Conservation (phyloP, 2,113 vertebrate species). For the Chrysochloris asiatica region DNA sequence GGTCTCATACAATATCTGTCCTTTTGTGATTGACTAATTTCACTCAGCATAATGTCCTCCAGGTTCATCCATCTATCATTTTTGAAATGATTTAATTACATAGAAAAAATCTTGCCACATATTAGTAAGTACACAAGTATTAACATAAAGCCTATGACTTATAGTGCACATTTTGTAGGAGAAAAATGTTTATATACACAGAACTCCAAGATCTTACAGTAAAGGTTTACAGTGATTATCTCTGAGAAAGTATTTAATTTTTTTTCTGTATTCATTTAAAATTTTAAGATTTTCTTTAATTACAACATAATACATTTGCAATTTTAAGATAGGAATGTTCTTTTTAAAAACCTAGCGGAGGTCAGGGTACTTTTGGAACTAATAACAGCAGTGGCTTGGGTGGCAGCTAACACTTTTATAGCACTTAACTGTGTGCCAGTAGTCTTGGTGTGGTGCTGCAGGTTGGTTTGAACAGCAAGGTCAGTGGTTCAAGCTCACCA, state of each 20-base stretch:
- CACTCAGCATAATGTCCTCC: too few species aligned
- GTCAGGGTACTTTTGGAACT: background rate
- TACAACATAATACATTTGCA: background rate
- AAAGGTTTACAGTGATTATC: background rate
- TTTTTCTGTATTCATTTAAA: conserved; percentile 2
- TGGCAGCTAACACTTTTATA: background rate
- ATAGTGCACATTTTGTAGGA: background rate
- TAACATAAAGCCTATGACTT: background rate
- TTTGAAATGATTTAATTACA: conserved; percentile 30
- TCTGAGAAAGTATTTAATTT: conserved; percentile 29
- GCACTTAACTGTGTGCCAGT: background rate
- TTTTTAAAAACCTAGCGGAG: background rate
- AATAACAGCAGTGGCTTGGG: background rate
- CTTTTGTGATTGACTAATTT: too few species aligned
- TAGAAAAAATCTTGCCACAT: background rate
- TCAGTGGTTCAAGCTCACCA: too few species aligned
- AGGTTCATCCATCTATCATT: too few species aligned
- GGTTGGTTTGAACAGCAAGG: too few species aligned
- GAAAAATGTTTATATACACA: background rate
- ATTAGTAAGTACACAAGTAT: background rate
- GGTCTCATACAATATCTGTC: too few species aligned
- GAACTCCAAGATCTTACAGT: background rate
- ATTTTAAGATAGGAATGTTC: background rate
- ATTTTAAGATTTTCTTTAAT: conserved; percentile 20
- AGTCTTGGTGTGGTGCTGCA: too few species aligned